A percentile compares a stretch with the other conserved stretches of the same genome.
These are phyloP conservation scores for Venturia canescens DNA, from an alignment of 1,140 invertebrate genomes.

Conservation along the genomic window DNA sequence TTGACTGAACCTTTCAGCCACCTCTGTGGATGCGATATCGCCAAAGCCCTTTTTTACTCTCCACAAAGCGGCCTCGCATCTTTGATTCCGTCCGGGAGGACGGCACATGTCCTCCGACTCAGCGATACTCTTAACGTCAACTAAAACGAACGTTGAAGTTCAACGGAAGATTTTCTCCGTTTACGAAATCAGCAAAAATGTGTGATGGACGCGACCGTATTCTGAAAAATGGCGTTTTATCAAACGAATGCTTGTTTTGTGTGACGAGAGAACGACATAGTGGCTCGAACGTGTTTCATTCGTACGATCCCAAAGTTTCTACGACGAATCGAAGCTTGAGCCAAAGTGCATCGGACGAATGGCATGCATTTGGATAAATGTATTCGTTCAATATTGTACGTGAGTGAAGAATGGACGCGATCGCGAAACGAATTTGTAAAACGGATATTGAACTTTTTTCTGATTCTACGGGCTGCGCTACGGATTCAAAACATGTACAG, in stretches of 20 bases:
- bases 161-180: too few relatives aligned
- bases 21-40: background rate
- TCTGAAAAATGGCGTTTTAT: too few relatives aligned
- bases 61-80: background rate
- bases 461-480: background rate
- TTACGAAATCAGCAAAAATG: too few relatives aligned
- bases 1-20: background rate
- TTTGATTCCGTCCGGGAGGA: background rate
- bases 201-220: too few relatives aligned
- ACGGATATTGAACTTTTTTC: background rate
- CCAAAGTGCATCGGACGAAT: too few relatives aligned
- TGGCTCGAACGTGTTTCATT: too few relatives aligned
- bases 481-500: background rate
- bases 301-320: too few relatives aligned
- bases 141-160: too few relatives aligned
- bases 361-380: background rate
- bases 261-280: too few relatives aligned
- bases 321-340: too few relatives aligned
- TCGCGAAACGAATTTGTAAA: background rate
- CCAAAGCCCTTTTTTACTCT: background rate
- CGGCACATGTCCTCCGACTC: background rate
- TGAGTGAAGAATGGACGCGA: background rate
- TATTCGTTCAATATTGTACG: background rate
- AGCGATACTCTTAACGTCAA: too few relatives aligned
- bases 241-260: too few relatives aligned